Evolutionary conservation across 1,140 invertebrate genomes (phyloP).

Genomic region (Oreohelix idahoensis): DNA sequence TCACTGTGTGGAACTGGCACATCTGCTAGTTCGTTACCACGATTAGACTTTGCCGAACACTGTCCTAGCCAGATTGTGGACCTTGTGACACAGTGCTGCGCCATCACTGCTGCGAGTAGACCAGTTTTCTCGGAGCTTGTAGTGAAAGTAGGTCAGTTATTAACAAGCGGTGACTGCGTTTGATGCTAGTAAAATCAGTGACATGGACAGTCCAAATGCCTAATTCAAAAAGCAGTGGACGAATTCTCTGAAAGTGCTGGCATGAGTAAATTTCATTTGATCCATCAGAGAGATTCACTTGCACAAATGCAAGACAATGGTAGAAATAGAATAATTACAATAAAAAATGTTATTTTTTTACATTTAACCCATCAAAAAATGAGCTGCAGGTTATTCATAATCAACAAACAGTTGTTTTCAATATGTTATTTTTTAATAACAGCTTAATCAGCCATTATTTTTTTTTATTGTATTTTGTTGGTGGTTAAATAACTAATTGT

Average conservation of each 20-base stretch:
- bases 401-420: too few species aligned
- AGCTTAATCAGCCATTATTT: too few species aligned
- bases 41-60: constrained; percentile 36
- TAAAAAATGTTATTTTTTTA: too few species aligned
- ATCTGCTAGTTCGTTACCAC: background rate
- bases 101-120: background rate
- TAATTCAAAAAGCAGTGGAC: background rate
- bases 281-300: too few species aligned
- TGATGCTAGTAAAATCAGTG: background rate
- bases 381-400: too few species aligned
- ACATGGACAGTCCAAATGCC: background rate
- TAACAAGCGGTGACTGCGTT: constrained; percentile 35
- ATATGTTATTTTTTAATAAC: too few species aligned
- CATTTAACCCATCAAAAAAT: too few species aligned
- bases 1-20: constrained; percentile 45
- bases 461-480: too few species aligned
- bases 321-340: too few species aligned
- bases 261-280: too few species aligned
- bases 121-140: constrained; percentile 36
- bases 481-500: too few species aligned
- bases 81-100: constrained; percentile 33
- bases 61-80: constrained; percentile 26
- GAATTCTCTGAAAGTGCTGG: background rate
- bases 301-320: too few species aligned
- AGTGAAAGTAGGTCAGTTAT: constrained; percentile 23